A percentile compares a stretch with the other conserved stretches of the same genome.
Conservation (phyloP, 2,113 vertebrate genomes). For the Rhabdomys dilectus region DNA sequence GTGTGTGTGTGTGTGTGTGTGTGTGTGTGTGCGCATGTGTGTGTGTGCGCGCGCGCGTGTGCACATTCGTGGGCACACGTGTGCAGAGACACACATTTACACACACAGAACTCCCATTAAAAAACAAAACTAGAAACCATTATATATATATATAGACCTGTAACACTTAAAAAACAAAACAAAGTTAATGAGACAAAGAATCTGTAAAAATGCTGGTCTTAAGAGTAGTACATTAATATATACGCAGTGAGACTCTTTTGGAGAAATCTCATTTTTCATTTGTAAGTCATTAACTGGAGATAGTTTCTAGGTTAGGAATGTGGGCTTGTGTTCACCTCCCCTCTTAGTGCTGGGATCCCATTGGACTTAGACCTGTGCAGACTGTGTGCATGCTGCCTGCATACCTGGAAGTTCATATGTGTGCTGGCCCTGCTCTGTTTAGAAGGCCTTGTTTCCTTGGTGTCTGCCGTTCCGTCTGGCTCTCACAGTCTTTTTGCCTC, state of each 20-base stretch:
- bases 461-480: neutral
- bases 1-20: neutral
- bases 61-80: neutral
- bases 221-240: neutral
- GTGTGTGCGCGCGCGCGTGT: no score
- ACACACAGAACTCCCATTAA: neutral
- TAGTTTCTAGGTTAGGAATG: neutral
- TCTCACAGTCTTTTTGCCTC: neutral
- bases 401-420: no score
- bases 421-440: neutral
- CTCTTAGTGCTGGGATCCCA: neutral
- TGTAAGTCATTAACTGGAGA: neutral
- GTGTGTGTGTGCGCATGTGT: no score
- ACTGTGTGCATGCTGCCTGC: neutral
- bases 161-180: neutral
- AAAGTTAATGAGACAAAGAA: neutral
- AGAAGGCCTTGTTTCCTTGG: neutral
- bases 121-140: neutral
- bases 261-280: neutral
- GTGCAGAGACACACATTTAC: neutral
- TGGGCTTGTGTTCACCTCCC: neutral
- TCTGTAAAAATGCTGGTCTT: neutral
- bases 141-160: neutral
- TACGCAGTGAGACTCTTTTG: neutral
- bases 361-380: neutral